Evolutionary conservation across 1,140 invertebrate species (phyloP), one percentile per base, ranked within the genome.

Genomic region (Aphis craccivora): DNA sequence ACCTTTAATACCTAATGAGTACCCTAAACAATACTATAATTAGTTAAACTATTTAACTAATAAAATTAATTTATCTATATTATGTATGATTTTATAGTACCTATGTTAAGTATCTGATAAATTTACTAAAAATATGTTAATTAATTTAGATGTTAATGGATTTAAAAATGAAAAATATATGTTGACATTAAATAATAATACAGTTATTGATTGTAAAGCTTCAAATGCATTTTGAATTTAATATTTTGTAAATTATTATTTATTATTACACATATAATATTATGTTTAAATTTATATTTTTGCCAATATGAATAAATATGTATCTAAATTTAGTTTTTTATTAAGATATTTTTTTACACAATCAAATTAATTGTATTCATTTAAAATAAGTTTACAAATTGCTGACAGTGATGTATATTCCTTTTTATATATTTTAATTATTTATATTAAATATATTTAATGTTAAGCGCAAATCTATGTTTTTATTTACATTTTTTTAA

Each of bases 1-100:
- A 20, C 81, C 76, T 84, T 93, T 93, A 86, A 51, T 93, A 53
- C 7, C 76, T 53, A 93, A 93, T 43, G 81, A 93, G 25, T 93
- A 93, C 35, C 81, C 48, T 40, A 92, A 92, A 84, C 22, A 40
- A 60, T 90, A 60, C 35, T 30, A 55, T 40, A 40, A 40, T 60
- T 90, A 55, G 35, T 40, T 90, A 40, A 90, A 90, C 40, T 89
- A 89, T 53, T 53, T 89, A 43, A 89, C n/a, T 89, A 89, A 89
- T 89, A 30, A 11, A 25, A 55, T 43, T 30, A 53, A 90, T 60
- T 55, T 5, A 60, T 90, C 9, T 60, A 60, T 18, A 55, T 90
- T 90, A 90, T 30, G 25, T 90, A 60, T 60, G 25, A 60, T 9
- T 90, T 37, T 51, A 53, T 53, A 20, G 40, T 89, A n/a, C n/a